A percentile compares a stretch with the other conserved stretches of the same genome.
phyloP scores from a whole-genome alignment of 2,888 invertebrate species.

The Clanis bilineata region DNA sequence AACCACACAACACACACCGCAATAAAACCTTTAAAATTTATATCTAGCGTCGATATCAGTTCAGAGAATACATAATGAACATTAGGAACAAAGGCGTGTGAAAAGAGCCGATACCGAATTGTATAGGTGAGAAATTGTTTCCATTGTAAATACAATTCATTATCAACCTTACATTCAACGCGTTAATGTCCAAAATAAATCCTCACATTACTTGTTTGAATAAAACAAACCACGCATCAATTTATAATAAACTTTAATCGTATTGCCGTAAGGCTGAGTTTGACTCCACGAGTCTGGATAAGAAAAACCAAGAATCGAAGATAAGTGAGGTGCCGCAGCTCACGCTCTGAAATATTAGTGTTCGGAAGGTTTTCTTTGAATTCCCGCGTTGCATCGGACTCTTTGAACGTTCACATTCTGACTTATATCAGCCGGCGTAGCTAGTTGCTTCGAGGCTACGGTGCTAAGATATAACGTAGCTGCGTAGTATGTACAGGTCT shows the following conservation, averaged over 20 bases:
- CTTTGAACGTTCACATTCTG: slow-evolving; percentile 45
- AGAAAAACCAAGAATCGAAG: slow-evolving; percentile 56
- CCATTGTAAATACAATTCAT: slow-evolving; percentile 29
- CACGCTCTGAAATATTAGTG: slow-evolving; percentile 69
- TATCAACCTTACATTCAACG: slow-evolving; percentile 33
- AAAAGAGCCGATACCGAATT: slow-evolving; percentile 70
- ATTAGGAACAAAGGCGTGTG: slow-evolving; percentile 74
- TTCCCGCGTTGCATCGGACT: slow-evolving; percentile 48
- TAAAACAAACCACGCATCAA: slow-evolving; percentile 36
- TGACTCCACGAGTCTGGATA: slow-evolving; percentile 16
- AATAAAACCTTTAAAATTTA: slow-evolving; percentile 73
- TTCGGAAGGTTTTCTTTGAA: slow-evolving; percentile 64
- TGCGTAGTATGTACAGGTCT: slow-evolving; percentile 4
- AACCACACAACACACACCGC: slow-evolving; percentile 54
- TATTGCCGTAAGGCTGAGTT: slow-evolving; percentile 30
- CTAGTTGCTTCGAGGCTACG: slow-evolving; percentile 23
- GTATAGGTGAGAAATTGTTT: slow-evolving; percentile 68
- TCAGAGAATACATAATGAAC: slow-evolving; percentile 77
- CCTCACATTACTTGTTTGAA: slow-evolving; percentile 33
- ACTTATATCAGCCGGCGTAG: slow-evolving; percentile 40
- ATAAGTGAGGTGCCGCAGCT: slow-evolving; percentile 64
- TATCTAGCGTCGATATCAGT: slow-evolving; percentile 70
- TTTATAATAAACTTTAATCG: slow-evolving; percentile 37
- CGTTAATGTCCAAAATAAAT: slow-evolving; percentile 36
- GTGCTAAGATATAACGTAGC: slow-evolving; percentile 25